Percentiles rank a stretch among this genome's conserved stretches.
These are phyloP conservation scores for Xylocampa areola DNA, from an alignment of 2,888 invertebrate species.

Conservation along the genomic window DNA sequence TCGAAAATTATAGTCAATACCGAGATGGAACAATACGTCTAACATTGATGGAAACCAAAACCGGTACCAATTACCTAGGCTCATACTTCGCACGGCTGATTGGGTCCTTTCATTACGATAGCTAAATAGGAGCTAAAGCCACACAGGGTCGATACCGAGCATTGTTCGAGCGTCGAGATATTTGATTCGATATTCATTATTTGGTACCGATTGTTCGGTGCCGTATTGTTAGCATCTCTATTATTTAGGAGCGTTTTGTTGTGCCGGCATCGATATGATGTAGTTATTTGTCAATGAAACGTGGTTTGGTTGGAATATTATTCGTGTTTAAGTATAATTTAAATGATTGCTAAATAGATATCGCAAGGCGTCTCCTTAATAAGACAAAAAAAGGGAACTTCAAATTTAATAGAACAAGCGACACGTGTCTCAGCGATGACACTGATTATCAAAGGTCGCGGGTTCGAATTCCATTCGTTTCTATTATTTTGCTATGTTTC, in stretches of 20 bases:
- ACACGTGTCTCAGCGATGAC: too few species aligned
- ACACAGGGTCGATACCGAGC: conserved; percentile 28
- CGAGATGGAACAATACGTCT: conserved; percentile 41
- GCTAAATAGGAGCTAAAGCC: conserved; percentile 45
- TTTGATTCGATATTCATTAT: conserved; percentile 53
- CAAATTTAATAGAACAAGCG: too few species aligned
- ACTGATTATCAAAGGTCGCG: too few species aligned
- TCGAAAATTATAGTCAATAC: conserved; percentile 25
- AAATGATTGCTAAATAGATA: too few species aligned
- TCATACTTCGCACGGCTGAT: conserved; percentile 50
- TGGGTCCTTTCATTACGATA: conserved; percentile 53
- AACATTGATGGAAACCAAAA: conserved; percentile 48
- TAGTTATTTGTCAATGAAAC: conserved; percentile 27
- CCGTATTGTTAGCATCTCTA: conserved; percentile 51
- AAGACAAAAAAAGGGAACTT: too few species aligned
- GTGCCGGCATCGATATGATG: conserved; percentile 27
- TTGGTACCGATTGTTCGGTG: conserved; percentile 44
- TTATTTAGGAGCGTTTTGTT: conserved; percentile 43
- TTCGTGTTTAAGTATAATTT: too few species aligned
- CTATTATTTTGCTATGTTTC: too few species aligned
- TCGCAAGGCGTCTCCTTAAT: too few species aligned
- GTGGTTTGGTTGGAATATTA: conserved; percentile 10
- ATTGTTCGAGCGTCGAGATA: conserved; percentile 46
- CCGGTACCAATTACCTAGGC: conserved; percentile 52
- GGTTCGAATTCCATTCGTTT: too few species aligned